phyloP scores from a whole-genome alignment of 2,797 vertebrate genomes.

The Diglossa cyanea region DNA sequence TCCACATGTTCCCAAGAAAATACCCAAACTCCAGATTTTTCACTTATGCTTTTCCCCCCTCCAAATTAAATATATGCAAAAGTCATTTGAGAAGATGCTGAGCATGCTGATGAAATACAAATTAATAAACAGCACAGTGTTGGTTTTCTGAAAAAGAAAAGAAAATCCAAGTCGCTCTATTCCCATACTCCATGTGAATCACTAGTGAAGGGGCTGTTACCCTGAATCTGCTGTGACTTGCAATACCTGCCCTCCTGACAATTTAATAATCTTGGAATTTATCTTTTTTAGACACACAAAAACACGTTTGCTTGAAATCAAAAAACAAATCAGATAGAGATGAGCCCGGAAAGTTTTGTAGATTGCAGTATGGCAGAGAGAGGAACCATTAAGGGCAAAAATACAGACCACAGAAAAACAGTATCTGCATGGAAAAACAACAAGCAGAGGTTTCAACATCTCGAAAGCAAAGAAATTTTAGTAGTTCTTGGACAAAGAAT shows the following conservation, averaged over 20 bases:
- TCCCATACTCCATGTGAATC: slow-evolving; percentile 42
- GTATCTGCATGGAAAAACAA: not conserved
- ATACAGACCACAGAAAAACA: not conserved
- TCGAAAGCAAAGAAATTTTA: not conserved
- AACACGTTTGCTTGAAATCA: slow-evolving; percentile 59
- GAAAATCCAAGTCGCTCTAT: slow-evolving; percentile 8
- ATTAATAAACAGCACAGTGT: not conserved
- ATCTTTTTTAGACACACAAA: slow-evolving; percentile 51
- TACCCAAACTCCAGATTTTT: not conserved
- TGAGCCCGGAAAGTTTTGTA: slow-evolving; percentile 45
- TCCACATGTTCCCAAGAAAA: not conserved
- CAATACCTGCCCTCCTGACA: slow-evolving; percentile 16
- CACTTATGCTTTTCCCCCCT: not conserved
- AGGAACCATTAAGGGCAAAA: not conserved
- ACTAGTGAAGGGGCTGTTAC: slow-evolving; percentile 35
- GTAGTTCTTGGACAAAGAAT: not conserved
- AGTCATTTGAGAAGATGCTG: not conserved
- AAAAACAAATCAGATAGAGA: slow-evolving; percentile 67
- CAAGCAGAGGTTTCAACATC: not conserved
- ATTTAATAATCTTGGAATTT: slow-evolving; percentile 57
- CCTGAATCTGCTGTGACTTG: slow-evolving; percentile 38
- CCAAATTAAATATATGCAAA: slow-evolving; percentile 17
- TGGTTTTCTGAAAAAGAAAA: not conserved
- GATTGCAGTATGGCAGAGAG: not conserved
- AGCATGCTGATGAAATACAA: not conserved